phyloP scores from a whole-genome alignment of 2,797 vertebrate species.

The Merluccius polli region DNA sequence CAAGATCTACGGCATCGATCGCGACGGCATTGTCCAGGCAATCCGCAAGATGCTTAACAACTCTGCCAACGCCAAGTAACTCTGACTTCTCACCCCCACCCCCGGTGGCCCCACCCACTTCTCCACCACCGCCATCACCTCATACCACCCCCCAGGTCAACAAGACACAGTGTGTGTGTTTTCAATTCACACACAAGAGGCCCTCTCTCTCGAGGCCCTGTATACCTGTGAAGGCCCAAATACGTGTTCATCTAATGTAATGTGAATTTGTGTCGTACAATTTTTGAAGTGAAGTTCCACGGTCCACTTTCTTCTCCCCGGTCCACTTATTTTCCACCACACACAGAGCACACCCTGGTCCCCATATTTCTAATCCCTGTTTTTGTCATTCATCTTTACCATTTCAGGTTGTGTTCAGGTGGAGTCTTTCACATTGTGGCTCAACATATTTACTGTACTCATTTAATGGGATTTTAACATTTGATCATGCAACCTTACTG shows the following conservation, averaged over 20 bases:
- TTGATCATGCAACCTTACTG: conserved; percentile 40
- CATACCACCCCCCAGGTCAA: conserved; percentile 9
- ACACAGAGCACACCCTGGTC: conserved; percentile 29
- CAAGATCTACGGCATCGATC: conserved; percentile 82
- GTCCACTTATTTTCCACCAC: conserved; percentile 29
- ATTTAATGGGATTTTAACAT: conserved; percentile 46
- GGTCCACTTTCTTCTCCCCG: conserved; percentile 10
- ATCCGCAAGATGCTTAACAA: conserved; percentile 69
- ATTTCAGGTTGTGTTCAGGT: conserved; percentile 17
- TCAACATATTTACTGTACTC: conserved; percentile 33
- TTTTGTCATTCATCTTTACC: conserved; percentile 11
- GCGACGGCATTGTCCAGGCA: conserved; percentile 74
- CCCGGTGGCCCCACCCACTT: conserved; percentile 33
- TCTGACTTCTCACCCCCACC: background rate
- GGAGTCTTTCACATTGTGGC: conserved; percentile 21
- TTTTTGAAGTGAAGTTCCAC: conserved; percentile 57
- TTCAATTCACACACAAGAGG: conserved; percentile 42
- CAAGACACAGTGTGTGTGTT: conserved; percentile 33
- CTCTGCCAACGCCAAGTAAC: conserved; percentile 63
- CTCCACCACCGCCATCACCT: conserved; percentile 2
- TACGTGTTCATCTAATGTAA: conserved; percentile 55
- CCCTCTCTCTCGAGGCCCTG: background rate
- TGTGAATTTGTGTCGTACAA: conserved; percentile 67
- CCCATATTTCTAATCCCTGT: conserved; percentile 24
- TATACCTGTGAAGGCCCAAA: conserved; percentile 49